Conservation (phyloP, 2,113 vertebrate genomes). For the Cheirogaleus medius region DNA sequence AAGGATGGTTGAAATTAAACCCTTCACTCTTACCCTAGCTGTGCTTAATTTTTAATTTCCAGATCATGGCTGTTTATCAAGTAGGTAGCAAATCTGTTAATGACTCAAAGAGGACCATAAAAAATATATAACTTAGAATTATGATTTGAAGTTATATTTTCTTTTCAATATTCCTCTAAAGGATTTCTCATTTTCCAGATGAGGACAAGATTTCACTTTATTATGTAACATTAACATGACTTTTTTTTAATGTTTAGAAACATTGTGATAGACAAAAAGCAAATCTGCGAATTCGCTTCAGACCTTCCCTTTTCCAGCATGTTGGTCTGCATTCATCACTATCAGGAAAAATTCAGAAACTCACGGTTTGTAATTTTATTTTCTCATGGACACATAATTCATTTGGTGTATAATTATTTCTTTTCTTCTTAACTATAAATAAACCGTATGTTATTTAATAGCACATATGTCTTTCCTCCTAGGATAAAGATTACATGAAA, state of each 20-base stretch:
- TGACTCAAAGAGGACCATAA: not conserved
- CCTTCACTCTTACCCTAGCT: not conserved
- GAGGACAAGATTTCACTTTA: not conserved
- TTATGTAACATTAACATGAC: not conserved
- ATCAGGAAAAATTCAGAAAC: conserved; percentile 98
- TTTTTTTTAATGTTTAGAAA: conserved; percentile 85
- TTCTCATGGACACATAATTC: conserved; percentile 2
- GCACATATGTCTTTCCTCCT: conserved; percentile 63
- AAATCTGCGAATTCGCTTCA: conserved; percentile 95
- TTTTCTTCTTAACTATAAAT: conserved; percentile 43
- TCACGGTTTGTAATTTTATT: conserved; percentile 89
- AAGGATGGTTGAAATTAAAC: not conserved
- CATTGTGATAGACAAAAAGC: conserved; percentile 99
- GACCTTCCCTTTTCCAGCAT: conserved; percentile 98
- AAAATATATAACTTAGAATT: not conserved
- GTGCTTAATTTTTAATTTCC: not conserved
- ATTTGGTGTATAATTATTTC: not conserved
- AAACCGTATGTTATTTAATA: not conserved
- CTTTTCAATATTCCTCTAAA: not conserved
- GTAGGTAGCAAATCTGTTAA: not conserved
- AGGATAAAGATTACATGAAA: conserved; percentile 99
- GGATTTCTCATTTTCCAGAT: not conserved
- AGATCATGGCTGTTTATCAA: not conserved
- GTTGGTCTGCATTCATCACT: conserved; percentile 98
- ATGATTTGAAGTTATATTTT: not conserved